phyloP scores from a whole-genome alignment of 2,113 vertebrate species.

The Onychostoma macrolepis region DNA sequence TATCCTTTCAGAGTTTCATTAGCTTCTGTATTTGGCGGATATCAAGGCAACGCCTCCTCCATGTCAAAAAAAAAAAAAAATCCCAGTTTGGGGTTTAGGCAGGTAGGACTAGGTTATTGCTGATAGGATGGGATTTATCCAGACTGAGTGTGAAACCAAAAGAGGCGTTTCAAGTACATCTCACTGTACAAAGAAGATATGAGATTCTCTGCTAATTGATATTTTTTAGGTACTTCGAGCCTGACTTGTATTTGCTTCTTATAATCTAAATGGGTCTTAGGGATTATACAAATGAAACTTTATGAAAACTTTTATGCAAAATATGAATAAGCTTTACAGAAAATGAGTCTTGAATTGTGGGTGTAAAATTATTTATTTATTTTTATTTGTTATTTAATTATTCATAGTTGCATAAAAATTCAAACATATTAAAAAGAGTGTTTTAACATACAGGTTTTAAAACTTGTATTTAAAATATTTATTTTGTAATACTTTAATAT shows the following conservation, averaged over 20 bases:
- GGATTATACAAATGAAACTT: conserved; percentile 13
- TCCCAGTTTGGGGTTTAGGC: conserved; percentile 33
- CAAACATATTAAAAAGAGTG: neutral
- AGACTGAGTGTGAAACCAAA: conserved; percentile 4
- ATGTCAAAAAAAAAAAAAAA: conserved; percentile 35
- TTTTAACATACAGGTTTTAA: neutral
- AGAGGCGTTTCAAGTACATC: conserved; percentile 13
- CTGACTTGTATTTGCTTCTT: neutral
- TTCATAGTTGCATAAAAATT: neutral
- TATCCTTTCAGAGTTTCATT: conserved; percentile 61
- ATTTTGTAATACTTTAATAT: neutral
- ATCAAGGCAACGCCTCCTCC: conserved; percentile 41
- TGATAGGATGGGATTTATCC: conserved; percentile 28
- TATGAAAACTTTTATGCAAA: neutral
- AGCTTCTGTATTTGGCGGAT: conserved; percentile 40
- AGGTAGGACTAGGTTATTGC: conserved; percentile 46
- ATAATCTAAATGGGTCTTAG: neutral
- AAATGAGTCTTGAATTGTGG: neutral
- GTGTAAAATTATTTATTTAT: neutral
- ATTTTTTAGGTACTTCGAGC: neutral
- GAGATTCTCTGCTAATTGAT: conserved; percentile 19
- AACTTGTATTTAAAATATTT: neutral
- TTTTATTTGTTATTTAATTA: neutral
- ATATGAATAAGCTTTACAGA: neutral
- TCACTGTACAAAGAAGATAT: conserved; percentile 2